A percentile compares a stretch with the other conserved stretches of the same genome.
These are phyloP conservation scores for Cacatua alba DNA, from an alignment of 2,113 vertebrate species.

Conservation along the genomic window DNA sequence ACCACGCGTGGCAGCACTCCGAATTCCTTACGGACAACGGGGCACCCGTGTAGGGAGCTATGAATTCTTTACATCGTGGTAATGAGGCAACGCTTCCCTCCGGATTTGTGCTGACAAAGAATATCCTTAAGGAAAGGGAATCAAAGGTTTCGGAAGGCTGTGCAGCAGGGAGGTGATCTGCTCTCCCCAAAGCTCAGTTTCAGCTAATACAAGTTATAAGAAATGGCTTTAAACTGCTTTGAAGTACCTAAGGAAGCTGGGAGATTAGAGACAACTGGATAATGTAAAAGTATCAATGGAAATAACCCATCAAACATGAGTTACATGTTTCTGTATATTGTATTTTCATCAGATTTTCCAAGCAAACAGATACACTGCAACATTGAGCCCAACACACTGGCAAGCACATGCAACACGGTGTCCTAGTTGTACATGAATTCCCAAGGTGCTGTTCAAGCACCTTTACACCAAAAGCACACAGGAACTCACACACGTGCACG, in stretches of 20 bases:
- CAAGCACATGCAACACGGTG: conserved; percentile 44
- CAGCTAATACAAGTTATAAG: background rate
- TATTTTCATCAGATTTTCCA: conserved; percentile 33
- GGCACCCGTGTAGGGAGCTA: background rate
- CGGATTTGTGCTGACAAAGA: background rate
- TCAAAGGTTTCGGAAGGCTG: background rate
- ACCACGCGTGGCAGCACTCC: background rate
- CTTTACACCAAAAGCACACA: conserved; percentile 10
- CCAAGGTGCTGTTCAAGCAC: background rate
- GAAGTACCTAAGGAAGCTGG: background rate
- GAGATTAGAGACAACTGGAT: background rate
- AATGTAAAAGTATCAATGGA: background rate
- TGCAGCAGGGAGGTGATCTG: background rate
- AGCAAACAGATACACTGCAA: conserved; percentile 14
- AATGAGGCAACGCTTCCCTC: background rate
- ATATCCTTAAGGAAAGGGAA: background rate
- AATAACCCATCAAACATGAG: conserved; percentile 44
- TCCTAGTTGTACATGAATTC: conserved; percentile 8
- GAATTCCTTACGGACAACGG: fast-evolving
- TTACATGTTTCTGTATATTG: conserved; percentile 34
- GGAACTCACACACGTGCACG: background rate
- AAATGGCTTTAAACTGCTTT: background rate
- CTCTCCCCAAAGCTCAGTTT: background rate
- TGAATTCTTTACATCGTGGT: fast-evolving
- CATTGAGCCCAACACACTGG: conserved; percentile 19